These are phyloP conservation scores for Brachyptera putata DNA, from an alignment of 2,888 invertebrate genomes.

Conservation along the genomic window DNA sequence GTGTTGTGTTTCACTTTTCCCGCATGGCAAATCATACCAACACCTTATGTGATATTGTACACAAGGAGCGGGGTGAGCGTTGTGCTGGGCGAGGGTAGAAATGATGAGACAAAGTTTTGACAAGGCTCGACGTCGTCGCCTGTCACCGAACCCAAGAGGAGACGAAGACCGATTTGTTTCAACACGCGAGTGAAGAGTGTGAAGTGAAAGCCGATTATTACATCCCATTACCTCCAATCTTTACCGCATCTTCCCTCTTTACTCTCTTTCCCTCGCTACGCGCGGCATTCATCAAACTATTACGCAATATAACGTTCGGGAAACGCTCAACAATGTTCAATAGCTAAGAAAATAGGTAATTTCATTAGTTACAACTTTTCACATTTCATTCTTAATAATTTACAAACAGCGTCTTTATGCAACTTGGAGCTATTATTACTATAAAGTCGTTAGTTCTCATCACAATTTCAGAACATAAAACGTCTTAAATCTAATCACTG, in stretches of 20 bases:
- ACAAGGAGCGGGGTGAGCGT: not conserved
- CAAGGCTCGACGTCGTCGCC: constrained; percentile 27
- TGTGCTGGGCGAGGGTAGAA: constrained; percentile 28
- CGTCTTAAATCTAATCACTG: constrained; percentile 1
- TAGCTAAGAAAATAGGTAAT: not conserved
- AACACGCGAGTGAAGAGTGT: not conserved
- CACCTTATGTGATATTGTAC: constrained; percentile 2
- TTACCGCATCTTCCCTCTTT: constrained; percentile 23
- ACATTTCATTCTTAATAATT: not conserved
- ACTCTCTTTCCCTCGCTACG: not conserved
- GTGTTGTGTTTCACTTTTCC: too few species aligned
- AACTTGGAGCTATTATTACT: not conserved
- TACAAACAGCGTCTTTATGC: not conserved
- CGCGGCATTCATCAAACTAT: constrained; percentile 6
- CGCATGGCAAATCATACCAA: constrained; percentile 11
- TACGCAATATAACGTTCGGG: constrained; percentile 8
- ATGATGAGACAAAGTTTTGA: constrained; percentile 39
- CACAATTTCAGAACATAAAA: not conserved
- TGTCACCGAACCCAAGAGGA: constrained; percentile 12
- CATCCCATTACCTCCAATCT: constrained; percentile 38
- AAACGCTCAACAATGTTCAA: not conserved
- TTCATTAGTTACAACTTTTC: not conserved
- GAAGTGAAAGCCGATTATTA: constrained; percentile 36
- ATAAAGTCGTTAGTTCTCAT: not conserved
- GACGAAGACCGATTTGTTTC: constrained; percentile 34